Conservation (phyloP, 2,888 invertebrate genomes). For the Dicranocentrus wangi region DNA sequence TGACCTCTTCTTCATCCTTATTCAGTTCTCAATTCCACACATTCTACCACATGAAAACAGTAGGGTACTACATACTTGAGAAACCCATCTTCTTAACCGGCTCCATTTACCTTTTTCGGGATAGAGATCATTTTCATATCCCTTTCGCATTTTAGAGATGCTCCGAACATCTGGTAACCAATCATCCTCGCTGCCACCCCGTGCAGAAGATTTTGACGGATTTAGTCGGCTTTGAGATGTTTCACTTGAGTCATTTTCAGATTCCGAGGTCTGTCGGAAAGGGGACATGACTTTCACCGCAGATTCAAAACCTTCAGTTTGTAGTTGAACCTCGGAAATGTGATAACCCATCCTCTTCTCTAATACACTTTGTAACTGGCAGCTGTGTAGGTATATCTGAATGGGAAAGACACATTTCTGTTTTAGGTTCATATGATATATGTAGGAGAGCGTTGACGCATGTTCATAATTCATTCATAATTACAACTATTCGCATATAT, state of each 20-base stretch:
- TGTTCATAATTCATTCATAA: no score
- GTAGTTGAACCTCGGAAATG: neutral
- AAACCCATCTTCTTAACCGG: neutral
- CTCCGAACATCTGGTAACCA: neutral
- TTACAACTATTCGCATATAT: no score
- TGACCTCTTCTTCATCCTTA: no score
- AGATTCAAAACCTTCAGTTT: neutral
- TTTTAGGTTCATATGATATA: neutral
- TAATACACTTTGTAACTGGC: neutral
- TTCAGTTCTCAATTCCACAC: no score
- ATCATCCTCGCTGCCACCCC: neutral
- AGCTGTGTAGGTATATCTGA: constrained; percentile 5
- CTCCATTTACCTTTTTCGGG: neutral
- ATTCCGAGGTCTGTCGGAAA: neutral
- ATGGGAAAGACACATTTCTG: neutral
- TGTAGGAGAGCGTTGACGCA: neutral
- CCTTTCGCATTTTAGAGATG: neutral
- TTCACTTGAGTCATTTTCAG: neutral
- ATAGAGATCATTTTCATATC: constrained; percentile 6
- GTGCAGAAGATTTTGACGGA: neutral
- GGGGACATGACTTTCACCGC: neutral
- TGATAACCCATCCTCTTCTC: constrained; percentile 14
- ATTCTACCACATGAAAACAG: no score
- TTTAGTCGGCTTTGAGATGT: constrained; percentile 8
- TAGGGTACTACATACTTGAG: no score